These are phyloP conservation scores for Argyrosomus regius DNA, from an alignment of 2,797 vertebrate genomes.

Conservation along the genomic window DNA sequence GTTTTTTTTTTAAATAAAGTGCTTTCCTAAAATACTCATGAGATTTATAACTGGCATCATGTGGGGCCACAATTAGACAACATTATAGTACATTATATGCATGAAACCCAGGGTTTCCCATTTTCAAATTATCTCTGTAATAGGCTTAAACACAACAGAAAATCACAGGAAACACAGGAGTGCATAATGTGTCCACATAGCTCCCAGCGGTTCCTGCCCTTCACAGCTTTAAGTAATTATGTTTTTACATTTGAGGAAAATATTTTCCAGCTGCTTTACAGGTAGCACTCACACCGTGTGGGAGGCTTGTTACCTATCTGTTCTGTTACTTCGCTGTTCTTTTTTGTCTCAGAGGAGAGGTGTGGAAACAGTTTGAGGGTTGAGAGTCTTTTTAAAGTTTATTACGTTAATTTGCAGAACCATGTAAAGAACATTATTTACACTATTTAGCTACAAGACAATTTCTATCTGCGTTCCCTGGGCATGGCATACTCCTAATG, in stretches of 20 bases:
- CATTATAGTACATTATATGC: slow-evolving; percentile 23
- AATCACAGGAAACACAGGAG: slow-evolving; percentile 63
- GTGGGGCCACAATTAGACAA: slow-evolving; percentile 27
- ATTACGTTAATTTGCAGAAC: neutral
- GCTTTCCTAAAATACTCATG: slow-evolving; percentile 7
- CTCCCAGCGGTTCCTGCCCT: slow-evolving; percentile 60
- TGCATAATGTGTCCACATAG: slow-evolving; percentile 44
- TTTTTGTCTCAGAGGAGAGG: neutral
- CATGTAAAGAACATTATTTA: neutral
- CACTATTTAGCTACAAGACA: neutral
- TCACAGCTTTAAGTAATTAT: slow-evolving; percentile 79
- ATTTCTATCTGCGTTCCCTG: neutral
- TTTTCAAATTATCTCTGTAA: slow-evolving; percentile 64
- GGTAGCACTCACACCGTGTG: slow-evolving; percentile 47
- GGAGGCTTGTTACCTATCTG: slow-evolving; percentile 6
- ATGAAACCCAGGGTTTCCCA: slow-evolving; percentile 7
- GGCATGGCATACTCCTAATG: neutral
- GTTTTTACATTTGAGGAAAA: slow-evolving; percentile 74
- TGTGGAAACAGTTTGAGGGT: neutral
- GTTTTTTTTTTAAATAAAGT: slow-evolving; percentile 19
- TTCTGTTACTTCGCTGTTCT: neutral
- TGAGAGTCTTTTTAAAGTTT: neutral
- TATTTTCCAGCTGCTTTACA: slow-evolving; percentile 73
- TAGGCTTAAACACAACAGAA: slow-evolving; percentile 47
- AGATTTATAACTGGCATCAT: slow-evolving; percentile 17